Conservation (phyloP, 2,888 invertebrate genomes). For the Taenaris catops region DNA sequence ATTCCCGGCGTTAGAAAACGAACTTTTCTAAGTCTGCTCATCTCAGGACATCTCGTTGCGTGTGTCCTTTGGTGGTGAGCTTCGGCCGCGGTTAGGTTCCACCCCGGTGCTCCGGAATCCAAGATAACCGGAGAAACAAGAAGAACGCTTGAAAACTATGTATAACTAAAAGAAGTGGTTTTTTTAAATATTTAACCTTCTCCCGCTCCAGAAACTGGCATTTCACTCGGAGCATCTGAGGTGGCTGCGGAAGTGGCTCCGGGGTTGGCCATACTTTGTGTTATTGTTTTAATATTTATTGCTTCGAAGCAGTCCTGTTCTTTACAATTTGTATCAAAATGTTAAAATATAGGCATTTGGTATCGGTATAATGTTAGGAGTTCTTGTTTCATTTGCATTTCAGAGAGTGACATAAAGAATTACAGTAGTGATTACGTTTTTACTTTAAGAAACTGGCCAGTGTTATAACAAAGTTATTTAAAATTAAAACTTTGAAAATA, state of each 20-base stretch:
- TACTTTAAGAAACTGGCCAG: conserved; percentile 3
- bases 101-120: too few relatives aligned
- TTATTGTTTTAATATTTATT: conserved; percentile 10
- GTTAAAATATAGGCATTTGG: conserved; percentile 3
- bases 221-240: conserved; percentile 35
- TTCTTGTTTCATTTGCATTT: conserved; percentile 22
- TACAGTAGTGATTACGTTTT: conserved; percentile 16
- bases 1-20: too few relatives aligned
- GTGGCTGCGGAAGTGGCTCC: conserved; percentile 27
- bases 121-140: neutral
- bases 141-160: neutral
- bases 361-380: neutral
- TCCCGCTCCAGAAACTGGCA: conserved; percentile 30
- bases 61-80: too few relatives aligned
- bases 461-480: too few relatives aligned
- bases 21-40: too few relatives aligned
- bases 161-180: neutral
- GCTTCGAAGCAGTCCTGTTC: conserved; percentile 45
- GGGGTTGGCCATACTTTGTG: conserved; percentile 36
- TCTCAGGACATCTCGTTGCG: too few relatives aligned
- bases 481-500: too few relatives aligned
- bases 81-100: too few relatives aligned
- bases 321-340: neutral
- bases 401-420: conserved; percentile 39
- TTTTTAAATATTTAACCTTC: conserved; percentile 29